Base-by-base conservation (phyloP, 2,113 vertebrate genomes). In the Chrysemys picta region DNA sequence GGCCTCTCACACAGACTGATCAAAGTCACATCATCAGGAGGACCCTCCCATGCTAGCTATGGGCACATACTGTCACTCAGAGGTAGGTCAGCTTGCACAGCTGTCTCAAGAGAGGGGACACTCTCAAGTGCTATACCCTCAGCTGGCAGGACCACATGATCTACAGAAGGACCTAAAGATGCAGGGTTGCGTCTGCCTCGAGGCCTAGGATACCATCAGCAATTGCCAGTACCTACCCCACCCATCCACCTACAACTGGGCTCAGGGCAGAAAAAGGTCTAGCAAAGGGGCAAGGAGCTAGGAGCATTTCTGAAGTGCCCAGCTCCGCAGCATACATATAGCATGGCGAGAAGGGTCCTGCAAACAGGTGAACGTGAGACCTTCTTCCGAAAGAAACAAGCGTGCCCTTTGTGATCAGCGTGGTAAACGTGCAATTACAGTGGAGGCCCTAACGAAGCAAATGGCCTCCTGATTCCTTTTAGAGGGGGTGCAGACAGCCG, bases 391-490 rank as follows among this genome's bases (percentile, higher is more conserved):
- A 81, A 87, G 80, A 59, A 85, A 89, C 57, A 57, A 1, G 1
- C 81, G 57, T 89, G 35, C 94, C 87, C 82, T 95, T 87, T 80
- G 27, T 57, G 91, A 84, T 0, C 13, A 42, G 50, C 59, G 88
- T 79, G 93, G 82, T 56, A 89, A 87, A 89, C 93, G 31, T 38
- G 79, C 86, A 65, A n/a, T 72, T 45, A 85, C 80, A 69, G 80
- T 47, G 78, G 88, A 92, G 82, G 69, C 86, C 79, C 50, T 79
- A 69, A 92, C 65, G 78, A 56, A 0, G 0, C 85, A 11, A 72
- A 84, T 76, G 82, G 84, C 82, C 65, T 92, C 88, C 93, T 45
- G n/a, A 78, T 82, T 88, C 90, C 80, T 91, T 31, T 53, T 82
- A 49, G 76, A 53, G 38, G 89, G 89, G 75, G 16, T 10, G 72